Conservation (phyloP, 1,140 invertebrate genomes). For the Drosophila navojoa region DNA sequence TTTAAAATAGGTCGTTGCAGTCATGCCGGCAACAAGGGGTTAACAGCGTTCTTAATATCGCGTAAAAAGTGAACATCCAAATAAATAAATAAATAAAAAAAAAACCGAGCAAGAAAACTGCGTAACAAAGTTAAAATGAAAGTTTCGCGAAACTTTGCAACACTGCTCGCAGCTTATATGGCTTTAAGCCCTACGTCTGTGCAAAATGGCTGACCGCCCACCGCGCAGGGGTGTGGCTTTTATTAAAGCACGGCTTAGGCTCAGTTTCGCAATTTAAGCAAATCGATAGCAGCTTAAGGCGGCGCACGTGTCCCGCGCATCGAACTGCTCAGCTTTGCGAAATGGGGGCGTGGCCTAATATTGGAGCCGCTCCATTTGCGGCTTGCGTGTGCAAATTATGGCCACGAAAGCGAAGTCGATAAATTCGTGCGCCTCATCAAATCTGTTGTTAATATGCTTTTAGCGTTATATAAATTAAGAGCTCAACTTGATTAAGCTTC, state of each 20-base stretch:
- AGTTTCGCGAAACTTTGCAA: constrained; percentile 67
- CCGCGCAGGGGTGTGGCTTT: not conserved
- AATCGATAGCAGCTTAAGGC: constrained; percentile 38
- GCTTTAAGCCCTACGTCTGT: constrained; percentile 18
- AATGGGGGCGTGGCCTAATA: not conserved
- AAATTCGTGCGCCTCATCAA: constrained; percentile 32
- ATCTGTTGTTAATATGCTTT: constrained; percentile 20
- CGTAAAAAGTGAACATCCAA: constrained; percentile 44
- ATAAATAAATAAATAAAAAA: constrained; percentile 2
- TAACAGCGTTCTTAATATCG: constrained; percentile 76
- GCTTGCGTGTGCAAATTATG: constrained; percentile 27
- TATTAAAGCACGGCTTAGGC: constrained; percentile 31
- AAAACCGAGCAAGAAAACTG: constrained; percentile 37
- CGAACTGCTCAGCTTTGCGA: constrained; percentile 4
- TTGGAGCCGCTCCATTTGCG: not conserved
- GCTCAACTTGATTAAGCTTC: not conserved
- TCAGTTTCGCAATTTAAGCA: constrained; percentile 22
- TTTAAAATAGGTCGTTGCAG: constrained; percentile 43
- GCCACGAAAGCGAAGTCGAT: constrained; percentile 4
- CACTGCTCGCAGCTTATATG: constrained; percentile 22
- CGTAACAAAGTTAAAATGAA: constrained; percentile 78
- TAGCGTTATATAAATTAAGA: constrained; percentile 1
- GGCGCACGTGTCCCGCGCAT: constrained; percentile 2
- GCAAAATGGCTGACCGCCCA: constrained; percentile 27
- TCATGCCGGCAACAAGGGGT: constrained; percentile 53